Base-by-base conservation (phyloP, 2,113 vertebrate species). In the Pyrgilauda ruficollis region DNA sequence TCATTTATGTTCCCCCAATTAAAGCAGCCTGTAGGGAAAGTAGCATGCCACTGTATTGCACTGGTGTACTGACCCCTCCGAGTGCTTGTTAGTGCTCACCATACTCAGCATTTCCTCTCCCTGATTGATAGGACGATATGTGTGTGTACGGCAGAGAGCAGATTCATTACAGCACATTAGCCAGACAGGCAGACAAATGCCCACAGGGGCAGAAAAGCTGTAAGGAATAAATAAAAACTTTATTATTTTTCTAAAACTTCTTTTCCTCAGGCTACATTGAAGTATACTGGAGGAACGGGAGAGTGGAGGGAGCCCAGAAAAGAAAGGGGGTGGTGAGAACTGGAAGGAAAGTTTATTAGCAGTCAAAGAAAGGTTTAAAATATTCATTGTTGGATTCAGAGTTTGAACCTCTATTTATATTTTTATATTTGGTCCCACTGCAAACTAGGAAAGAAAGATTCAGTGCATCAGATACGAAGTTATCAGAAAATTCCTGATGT, bases 141-240 rank as follows among this genome's bases (percentile, higher is more conserved):
- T 58, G 31, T 80, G 68, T 93, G 66, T 86, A 75, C 82, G 89
- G 95, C 90, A 97, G 95, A 90, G 92, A 90, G 93, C 46, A 96
- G 92, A 94, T 94, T 96, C 92, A 96, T 97, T 97, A 97, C 69
- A 91, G 94, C 81, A 74, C 93, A 94, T 97, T 97, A 97, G 88
- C 93, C 92, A 97, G 93, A 96, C 92, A 92, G 93, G 93, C 82
- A 97, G 96, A 70, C 62, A 94, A 96, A 97, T 97, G 94, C 96
- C 96, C 84, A 95, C 92, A 96, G 97, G 96, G 95, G 83, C 91
- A 96, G 90, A 96, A 97, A 97, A 93, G 53, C 93, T 81, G 61
- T 80, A 74, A 95, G 93, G 93, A 96, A 97, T 97, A 97, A 97
- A 97, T 97, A 97, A 93, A 96, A 96, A 96, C 84, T 95, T 92